phyloP scores from a whole-genome alignment of 2,797 vertebrate species.

The Hirundo rustica region DNA sequence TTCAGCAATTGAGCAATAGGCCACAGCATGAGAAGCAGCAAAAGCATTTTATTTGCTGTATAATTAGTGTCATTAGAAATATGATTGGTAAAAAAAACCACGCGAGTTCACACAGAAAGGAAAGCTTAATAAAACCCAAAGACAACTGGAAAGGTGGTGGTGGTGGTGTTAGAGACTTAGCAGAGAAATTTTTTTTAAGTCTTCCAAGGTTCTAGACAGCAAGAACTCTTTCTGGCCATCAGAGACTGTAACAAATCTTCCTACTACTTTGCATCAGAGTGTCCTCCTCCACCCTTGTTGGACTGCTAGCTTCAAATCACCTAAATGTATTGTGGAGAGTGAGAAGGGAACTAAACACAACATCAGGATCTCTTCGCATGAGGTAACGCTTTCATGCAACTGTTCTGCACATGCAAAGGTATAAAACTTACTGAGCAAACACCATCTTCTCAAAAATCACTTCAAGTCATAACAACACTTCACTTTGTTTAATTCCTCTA shows the following conservation, averaged over 20 bases:
- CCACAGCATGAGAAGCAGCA: conserved; percentile 53
- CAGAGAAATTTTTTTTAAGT: neutral
- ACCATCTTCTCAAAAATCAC: conserved; percentile 41
- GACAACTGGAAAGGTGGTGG: neutral
- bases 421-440: conserved; percentile 44
- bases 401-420: conserved; percentile 36
- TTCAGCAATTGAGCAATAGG: conserved; percentile 28
- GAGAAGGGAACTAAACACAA: conserved; percentile 8
- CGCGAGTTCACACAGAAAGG: conserved; percentile 20
- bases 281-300: neutral
- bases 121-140: conserved; percentile 38
- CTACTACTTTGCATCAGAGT: neutral
- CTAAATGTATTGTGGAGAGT: neutral
- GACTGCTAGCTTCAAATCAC: neutral
- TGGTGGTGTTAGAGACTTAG: neutral
- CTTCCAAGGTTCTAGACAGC: neutral
- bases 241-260: neutral
- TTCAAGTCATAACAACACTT: conserved; percentile 61
- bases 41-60: conserved; percentile 60
- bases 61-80: conserved; percentile 55
- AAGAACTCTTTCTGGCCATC: neutral
- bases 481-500: conserved; percentile 73
- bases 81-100: conserved; percentile 22
- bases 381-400: neutral
- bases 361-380: neutral